phyloP scores from a whole-genome alignment of 2,888 invertebrate genomes.

The Drosophila nr. fundita region DNA sequence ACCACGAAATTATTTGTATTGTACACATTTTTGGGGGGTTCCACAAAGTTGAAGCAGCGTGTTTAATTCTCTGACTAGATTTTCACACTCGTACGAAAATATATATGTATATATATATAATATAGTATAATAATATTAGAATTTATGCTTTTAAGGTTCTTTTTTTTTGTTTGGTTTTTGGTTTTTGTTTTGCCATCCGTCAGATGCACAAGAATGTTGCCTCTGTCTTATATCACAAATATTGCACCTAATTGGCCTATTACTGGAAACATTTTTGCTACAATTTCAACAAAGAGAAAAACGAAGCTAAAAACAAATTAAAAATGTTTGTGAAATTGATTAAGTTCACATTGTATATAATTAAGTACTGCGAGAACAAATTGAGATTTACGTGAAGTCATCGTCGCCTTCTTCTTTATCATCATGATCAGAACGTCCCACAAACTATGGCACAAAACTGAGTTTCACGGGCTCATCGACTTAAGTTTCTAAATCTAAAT shows the following conservation, averaged over 20 bases:
- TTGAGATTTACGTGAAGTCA: conserved; percentile 40
- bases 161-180: background rate
- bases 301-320: conserved; percentile 30
- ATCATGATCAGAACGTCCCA: conserved; percentile 7
- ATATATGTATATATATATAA: conserved; percentile 22
- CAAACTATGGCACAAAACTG: conserved; percentile 60
- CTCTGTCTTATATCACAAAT: conserved; percentile 83
- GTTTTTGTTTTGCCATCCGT: conserved; percentile 11
- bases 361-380: conserved; percentile 4
- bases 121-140: background rate
- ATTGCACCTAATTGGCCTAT: conserved; percentile 84
- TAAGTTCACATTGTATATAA: background rate
- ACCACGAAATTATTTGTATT: conserved; percentile 21
- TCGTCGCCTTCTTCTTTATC: background rate
- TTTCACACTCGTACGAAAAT: conserved; percentile 71
- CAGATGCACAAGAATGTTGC: conserved; percentile 29
- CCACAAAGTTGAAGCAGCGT: conserved; percentile 32
- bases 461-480: conserved; percentile 61
- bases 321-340: background rate
- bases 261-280: conserved; percentile 67
- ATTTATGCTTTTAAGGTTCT: conserved; percentile 5
- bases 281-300: conserved; percentile 38
- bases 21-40: conserved; percentile 34
- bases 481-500: conserved; percentile 44
- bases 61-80: conserved; percentile 66